These are phyloP conservation scores for Dione vanillae DNA, from an alignment of 2,888 invertebrate species.

Conservation along the genomic window DNA sequence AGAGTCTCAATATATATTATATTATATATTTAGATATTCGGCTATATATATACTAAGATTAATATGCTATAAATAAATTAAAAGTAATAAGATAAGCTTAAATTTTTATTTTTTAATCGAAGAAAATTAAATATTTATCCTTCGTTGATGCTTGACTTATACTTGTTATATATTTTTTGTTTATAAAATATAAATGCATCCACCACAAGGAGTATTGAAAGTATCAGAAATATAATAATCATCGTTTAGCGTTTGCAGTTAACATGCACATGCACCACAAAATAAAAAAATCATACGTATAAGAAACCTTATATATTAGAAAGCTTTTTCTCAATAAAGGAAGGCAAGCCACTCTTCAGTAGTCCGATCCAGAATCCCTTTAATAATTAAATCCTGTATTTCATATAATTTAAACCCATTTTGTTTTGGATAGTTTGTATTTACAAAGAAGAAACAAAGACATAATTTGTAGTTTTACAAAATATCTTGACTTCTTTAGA, in stretches of 20 bases:
- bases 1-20: not conserved
- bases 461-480: not conserved
- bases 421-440: too few species aligned
- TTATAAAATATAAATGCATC: not conserved
- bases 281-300: constrained; percentile 9
- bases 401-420: not conserved
- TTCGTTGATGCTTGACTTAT: too few species aligned
- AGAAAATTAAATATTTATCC: too few species aligned
- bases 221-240: not conserved
- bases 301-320: not conserved
- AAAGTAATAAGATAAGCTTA: too few species aligned
- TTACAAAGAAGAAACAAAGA: constrained; percentile 14
- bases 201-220: not conserved
- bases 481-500: not conserved
- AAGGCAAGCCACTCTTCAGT: too few species aligned
- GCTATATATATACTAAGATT: too few species aligned
- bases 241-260: not conserved
- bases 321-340: too few species aligned
- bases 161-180: too few species aligned
- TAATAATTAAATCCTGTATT: not conserved
- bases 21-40: too few species aligned
- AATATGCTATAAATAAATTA: too few species aligned
- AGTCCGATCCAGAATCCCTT: too few species aligned
- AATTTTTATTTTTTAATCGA: too few species aligned
- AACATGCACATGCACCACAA: constrained; percentile 39